phyloP scores from a whole-genome alignment of 2,797 vertebrate species.

The Anguilla anguilla region DNA sequence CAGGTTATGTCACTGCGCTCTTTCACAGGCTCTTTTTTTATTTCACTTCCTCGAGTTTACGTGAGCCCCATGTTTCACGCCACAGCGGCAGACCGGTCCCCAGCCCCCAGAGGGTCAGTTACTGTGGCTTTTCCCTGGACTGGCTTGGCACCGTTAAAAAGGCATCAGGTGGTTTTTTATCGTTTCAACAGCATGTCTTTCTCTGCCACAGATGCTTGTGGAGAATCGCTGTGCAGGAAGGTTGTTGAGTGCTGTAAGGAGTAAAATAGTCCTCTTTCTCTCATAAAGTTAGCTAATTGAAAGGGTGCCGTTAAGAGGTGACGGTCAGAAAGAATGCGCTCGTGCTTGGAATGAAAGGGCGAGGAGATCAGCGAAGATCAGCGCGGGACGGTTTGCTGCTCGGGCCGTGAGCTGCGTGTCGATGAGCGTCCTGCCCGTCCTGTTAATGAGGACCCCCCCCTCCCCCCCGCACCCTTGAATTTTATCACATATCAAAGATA shows the following conservation, averaged over 20 bases:
- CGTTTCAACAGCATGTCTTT: neutral
- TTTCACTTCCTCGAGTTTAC: neutral
- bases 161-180: neutral
- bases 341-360: neutral
- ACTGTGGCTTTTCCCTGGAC: neutral
- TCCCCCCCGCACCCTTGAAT: neutral
- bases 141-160: neutral
- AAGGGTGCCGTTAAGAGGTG: neutral
- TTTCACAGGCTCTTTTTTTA: neutral
- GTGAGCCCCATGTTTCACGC: neutral
- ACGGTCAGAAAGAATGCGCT: neutral
- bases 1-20: constrained; percentile 12
- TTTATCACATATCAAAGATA: constrained; percentile 59
- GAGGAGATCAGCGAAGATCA: neutral
- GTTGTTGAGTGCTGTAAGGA: neutral
- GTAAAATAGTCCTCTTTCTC: no score
- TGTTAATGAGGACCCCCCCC: neutral
- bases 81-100: neutral
- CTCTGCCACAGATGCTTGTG: neutral
- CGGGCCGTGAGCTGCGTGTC: neutral
- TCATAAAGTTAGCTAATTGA: neutral
- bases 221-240: neutral
- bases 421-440: neutral
- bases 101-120: constrained; percentile 2
- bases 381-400: neutral